Conservation (phyloP, 2,888 invertebrate genomes). For the Aphidius colemani region DNA sequence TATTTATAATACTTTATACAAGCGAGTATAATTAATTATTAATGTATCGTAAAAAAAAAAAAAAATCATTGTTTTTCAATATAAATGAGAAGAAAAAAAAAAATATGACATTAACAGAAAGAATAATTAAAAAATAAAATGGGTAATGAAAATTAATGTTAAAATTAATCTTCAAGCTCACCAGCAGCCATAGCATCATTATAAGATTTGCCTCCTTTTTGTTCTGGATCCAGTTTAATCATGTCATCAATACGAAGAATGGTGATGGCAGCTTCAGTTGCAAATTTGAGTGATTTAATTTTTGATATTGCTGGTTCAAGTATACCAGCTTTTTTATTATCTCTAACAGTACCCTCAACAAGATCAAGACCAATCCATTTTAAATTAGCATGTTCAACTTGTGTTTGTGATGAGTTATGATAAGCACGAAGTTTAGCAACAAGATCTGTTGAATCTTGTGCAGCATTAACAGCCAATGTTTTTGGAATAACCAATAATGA, state of each 20-base stretch:
- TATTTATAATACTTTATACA: too few relatives aligned
- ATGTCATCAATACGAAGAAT: constrained; percentile 99
- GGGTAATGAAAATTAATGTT: too few relatives aligned
- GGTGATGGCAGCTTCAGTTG: constrained; percentile 99
- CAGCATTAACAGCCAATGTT: constrained; percentile 96
- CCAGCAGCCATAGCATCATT: constrained; percentile 79
- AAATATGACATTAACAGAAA: too few relatives aligned
- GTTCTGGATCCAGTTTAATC: constrained; percentile 93
- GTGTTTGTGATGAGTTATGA: constrained; percentile 97
- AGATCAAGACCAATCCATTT: constrained; percentile 90
- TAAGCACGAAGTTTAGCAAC: constrained; percentile 97
- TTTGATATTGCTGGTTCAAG: constrained; percentile 97
- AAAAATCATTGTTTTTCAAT: too few relatives aligned
- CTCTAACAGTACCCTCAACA: constrained; percentile 82
- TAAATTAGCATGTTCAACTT: constrained; percentile 69
- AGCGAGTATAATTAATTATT: too few relatives aligned
- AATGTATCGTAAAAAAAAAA: too few relatives aligned
- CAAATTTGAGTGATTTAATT: constrained; percentile 97
- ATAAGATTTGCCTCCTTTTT: constrained; percentile 70
- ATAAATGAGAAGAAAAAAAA: too few relatives aligned
- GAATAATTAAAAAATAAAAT: too few relatives aligned
- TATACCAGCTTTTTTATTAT: constrained; percentile 94
- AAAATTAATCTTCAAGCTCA: constrained; percentile 64
- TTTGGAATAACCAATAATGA: constrained; percentile 97
- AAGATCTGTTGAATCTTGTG: constrained; percentile 94